phyloP scores from a whole-genome alignment of 2,797 vertebrate genomes.

The Astyanax mexicanus region DNA sequence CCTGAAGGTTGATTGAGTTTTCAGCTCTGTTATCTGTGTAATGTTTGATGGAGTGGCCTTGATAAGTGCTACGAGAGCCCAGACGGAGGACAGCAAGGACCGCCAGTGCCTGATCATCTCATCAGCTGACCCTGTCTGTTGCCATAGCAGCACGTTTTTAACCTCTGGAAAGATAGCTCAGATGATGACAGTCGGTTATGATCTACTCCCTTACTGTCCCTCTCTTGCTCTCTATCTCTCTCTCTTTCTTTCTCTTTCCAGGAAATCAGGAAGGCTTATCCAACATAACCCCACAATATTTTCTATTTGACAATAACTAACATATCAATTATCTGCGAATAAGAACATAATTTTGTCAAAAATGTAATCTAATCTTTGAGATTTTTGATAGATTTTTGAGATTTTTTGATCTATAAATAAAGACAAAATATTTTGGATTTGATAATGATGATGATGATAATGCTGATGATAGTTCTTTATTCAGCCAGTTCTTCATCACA shows the following conservation, averaged over 20 bases:
- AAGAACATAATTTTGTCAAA: not conserved
- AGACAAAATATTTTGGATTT: too few species aligned
- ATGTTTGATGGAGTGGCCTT: constrained; percentile 90
- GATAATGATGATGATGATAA: too few species aligned
- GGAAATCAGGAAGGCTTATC: constrained; percentile 16
- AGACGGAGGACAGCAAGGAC: constrained; percentile 84
- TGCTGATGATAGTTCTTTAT: too few species aligned
- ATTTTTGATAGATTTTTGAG: too few species aligned
- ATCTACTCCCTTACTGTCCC: constrained; percentile 33
- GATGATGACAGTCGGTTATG: constrained; percentile 61
- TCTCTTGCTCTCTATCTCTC: not conserved
- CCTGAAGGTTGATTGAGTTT: constrained; percentile 93
- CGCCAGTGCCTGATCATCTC: constrained; percentile 88
- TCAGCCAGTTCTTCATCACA: too few species aligned
- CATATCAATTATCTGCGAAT: not conserved
- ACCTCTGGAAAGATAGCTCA: constrained; percentile 85
- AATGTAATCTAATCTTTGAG: too few species aligned
- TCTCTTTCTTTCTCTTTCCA: not conserved
- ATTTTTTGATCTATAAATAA: too few species aligned
- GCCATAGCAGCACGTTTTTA: constrained; percentile 89
- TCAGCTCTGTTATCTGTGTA: constrained; percentile 87
- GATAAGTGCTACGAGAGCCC: constrained; percentile 81
- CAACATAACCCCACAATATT: too few species aligned
- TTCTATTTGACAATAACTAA: not conserved
- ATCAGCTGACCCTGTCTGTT: constrained; percentile 90